Evolutionary conservation across 2,113 vertebrate genomes (phyloP).

Genomic region (Antechinus flavipes): DNA sequence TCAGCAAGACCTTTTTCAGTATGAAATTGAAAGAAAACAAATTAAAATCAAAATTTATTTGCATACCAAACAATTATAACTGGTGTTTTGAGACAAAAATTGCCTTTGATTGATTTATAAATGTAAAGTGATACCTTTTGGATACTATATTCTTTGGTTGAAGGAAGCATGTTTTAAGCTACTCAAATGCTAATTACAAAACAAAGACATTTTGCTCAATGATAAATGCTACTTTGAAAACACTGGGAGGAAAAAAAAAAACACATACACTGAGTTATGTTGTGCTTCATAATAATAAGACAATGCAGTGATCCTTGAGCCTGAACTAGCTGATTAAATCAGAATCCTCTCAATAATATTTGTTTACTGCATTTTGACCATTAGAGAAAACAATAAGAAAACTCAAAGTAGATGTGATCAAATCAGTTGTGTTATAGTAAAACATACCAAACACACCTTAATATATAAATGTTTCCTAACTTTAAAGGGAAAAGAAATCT

Average conservation of each 20-base stretch:
- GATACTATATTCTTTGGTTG: constrained; percentile 13
- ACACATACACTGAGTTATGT: constrained; percentile 5
- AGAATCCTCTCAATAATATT: background rate
- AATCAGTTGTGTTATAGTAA: background rate
- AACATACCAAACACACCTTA: background rate
- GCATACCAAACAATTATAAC: constrained; percentile 49
- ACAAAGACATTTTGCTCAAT: constrained; percentile 41
- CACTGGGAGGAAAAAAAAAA: background rate
- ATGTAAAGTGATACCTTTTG: constrained; percentile 16
- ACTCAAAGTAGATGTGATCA: background rate
- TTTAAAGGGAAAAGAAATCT: background rate
- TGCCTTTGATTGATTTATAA: constrained; percentile 52
- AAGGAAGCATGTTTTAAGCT: constrained; percentile 50
- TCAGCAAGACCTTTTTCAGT: constrained; percentile 76
- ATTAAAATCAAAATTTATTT: constrained; percentile 71
- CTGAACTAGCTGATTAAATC: constrained; percentile 25
- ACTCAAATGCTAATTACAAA: background rate
- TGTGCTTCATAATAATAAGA: constrained; percentile 25
- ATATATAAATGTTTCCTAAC: background rate
- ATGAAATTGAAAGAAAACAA: constrained; percentile 67
- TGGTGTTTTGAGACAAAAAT: background rate
- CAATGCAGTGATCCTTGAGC: background rate
- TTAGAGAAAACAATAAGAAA: constrained; percentile 35
- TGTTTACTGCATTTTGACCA: background rate
- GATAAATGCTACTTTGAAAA: constrained; percentile 55